These are phyloP conservation scores for Trichonephila inaurata DNA, from an alignment of 1,140 invertebrate species.

Conservation along the genomic window DNA sequence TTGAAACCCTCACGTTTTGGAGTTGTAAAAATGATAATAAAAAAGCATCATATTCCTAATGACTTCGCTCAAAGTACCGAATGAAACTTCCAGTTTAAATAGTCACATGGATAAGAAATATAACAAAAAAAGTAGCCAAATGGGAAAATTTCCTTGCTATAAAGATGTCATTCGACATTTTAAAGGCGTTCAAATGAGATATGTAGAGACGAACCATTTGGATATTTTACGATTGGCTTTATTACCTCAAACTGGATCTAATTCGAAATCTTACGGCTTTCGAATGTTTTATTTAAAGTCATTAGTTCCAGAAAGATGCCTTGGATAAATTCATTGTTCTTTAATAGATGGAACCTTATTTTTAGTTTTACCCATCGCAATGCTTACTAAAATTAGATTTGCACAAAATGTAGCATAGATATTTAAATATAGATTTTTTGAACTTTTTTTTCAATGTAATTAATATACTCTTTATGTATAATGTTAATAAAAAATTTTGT, in stretches of 20 bases:
- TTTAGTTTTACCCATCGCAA: neutral
- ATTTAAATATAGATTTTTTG: too few species aligned
- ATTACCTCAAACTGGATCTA: conserved; percentile 58
- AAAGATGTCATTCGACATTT: conserved; percentile 53
- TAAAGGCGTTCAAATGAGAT: conserved; percentile 20
- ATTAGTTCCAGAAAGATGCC: conserved; percentile 11
- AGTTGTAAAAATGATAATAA: conserved; percentile 20
- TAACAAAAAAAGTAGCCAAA: neutral
- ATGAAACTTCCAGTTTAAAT: conserved; percentile 43
- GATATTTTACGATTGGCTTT: conserved; percentile 60
- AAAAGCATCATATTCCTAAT: conserved; percentile 16
- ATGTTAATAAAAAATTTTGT: too few species aligned
- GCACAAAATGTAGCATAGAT: neutral
- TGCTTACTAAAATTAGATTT: neutral
- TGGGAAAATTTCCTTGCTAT: conserved; percentile 10
- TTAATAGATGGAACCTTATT: neutral
- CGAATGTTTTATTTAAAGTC: conserved; percentile 55
- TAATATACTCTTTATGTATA: too few species aligned
- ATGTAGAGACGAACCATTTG: conserved; percentile 25
- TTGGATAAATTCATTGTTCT: neutral
- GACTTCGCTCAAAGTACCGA: conserved; percentile 2
- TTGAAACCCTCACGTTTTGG: neutral
- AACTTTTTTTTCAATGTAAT: too few species aligned
- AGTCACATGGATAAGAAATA: neutral
- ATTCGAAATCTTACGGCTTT: conserved; percentile 51